Evolutionary conservation across 2,113 vertebrate species (phyloP).

Genomic region (Egretta garzetta): DNA sequence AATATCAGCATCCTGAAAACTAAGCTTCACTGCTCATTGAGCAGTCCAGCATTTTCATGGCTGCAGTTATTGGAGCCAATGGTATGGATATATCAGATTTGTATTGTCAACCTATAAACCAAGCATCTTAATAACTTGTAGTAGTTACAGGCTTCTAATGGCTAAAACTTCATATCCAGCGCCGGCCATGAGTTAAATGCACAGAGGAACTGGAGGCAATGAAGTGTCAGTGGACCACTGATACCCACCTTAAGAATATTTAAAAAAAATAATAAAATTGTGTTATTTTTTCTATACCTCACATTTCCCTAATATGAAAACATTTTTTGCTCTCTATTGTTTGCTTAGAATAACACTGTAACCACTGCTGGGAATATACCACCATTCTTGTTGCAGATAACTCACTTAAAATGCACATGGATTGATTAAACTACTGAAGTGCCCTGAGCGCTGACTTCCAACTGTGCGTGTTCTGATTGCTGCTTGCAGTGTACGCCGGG

Average conservation of each 20-base stretch:
- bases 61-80: background rate
- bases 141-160: background rate
- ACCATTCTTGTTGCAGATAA: constrained; percentile 25
- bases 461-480: constrained; percentile 55
- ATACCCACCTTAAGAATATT: background rate
- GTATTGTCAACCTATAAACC: background rate
- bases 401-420: constrained; percentile 62
- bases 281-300: background rate
- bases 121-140: background rate
- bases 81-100: background rate
- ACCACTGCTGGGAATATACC: background rate
- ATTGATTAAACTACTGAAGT: constrained; percentile 59
- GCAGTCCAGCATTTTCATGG: background rate
- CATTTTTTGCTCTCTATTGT: constrained; percentile 47
- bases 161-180: background rate
- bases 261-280: background rate
- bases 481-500: background rate
- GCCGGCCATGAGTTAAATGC: background rate
- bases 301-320: constrained; percentile 41
- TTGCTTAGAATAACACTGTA: constrained; percentile 40
- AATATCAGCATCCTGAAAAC: background rate
- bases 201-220: background rate
- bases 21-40: background rate
- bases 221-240: background rate
- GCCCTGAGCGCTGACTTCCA: constrained; percentile 30